phyloP scores from a whole-genome alignment of 2,888 invertebrate genomes.

The Dyspetes luteomarginatus region DNA sequence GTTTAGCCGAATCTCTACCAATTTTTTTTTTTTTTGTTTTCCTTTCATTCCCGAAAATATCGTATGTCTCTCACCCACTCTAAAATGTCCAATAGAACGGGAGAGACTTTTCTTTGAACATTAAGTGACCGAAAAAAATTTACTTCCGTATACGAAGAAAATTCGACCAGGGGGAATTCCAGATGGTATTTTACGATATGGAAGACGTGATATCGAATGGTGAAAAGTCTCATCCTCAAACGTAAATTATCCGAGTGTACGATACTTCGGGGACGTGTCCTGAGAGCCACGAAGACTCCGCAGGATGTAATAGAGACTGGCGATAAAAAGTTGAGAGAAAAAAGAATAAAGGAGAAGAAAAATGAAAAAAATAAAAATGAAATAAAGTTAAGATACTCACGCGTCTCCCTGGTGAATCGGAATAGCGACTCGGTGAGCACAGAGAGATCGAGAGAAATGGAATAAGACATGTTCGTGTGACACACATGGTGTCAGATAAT shows the following conservation, averaged over 20 bases:
- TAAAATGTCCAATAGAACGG: background rate
- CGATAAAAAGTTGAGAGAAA: constrained; percentile 20
- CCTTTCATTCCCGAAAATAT: background rate
- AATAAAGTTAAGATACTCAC: constrained; percentile 17
- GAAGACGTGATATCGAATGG: background rate
- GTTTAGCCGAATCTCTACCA: background rate
- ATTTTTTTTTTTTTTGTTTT: background rate
- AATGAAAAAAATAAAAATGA: constrained; percentile 20
- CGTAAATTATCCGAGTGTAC: constrained; percentile 54
- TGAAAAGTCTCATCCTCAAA: constrained; percentile 9
- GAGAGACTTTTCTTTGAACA: background rate
- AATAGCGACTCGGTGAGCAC: constrained; percentile 11
- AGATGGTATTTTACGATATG: background rate
- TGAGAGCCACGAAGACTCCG: constrained; percentile 26
- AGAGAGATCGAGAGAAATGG: constrained; percentile 26
- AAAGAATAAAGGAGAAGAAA: background rate
- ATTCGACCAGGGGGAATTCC: constrained; percentile 7
- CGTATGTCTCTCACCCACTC: background rate
- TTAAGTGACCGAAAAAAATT: background rate
- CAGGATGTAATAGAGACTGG: constrained; percentile 31
- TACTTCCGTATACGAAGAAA: constrained; percentile 3
- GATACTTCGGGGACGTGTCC: constrained; percentile 39
- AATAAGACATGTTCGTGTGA: constrained; percentile 57
- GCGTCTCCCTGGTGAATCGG: constrained; percentile 42
- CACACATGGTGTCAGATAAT: constrained; percentile 69